phyloP scores from a whole-genome alignment of 64 coral and sea anemone species.

The Cladopsammia gracilis region DNA sequence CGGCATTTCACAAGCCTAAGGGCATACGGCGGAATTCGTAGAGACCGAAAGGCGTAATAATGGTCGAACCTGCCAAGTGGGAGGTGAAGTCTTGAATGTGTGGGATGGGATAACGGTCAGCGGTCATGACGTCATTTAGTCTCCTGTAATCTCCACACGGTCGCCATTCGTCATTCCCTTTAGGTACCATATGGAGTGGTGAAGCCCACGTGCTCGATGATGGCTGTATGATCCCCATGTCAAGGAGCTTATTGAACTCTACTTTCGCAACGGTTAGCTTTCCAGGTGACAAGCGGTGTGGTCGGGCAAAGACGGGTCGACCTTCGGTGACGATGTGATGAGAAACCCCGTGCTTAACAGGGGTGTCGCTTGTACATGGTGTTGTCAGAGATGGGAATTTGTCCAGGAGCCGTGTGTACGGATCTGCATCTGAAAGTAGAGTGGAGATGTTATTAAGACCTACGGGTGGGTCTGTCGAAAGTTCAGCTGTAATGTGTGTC shows the following conservation, averaged over 20 bases:
- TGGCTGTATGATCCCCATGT: slow-evolving; percentile 51
- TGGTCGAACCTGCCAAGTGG: too few species aligned
- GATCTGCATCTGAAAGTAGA: neutral
- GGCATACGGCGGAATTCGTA: too few species aligned
- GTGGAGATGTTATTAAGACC: neutral
- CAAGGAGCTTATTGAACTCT: slow-evolving; percentile 53
- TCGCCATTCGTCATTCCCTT: slow-evolving; percentile 4
- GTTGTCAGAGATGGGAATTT: slow-evolving; percentile 27
- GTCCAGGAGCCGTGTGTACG: slow-evolving; percentile 18
- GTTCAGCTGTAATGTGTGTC: slow-evolving; percentile 23
- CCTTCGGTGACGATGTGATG: slow-evolving; percentile 24
- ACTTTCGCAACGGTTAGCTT: neutral
- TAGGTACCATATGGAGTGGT: slow-evolving; percentile 2
- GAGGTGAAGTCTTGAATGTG: too few species aligned
- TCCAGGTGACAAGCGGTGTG: slow-evolving; percentile 14
- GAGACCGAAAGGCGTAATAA: too few species aligned
- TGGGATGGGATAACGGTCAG: slow-evolving; percentile 27
- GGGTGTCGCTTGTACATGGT: slow-evolving; percentile 33
- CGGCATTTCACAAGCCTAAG: too few species aligned
- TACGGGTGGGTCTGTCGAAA: neutral
- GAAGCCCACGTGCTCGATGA: slow-evolving; percentile 57
- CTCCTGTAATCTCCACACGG: slow-evolving; percentile 23
- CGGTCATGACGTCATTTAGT: neutral
- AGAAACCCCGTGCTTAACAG: neutral
- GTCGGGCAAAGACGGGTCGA: neutral